Evolutionary conservation across 1,140 invertebrate genomes (phyloP).

Genomic region (Myzus persicae): DNA sequence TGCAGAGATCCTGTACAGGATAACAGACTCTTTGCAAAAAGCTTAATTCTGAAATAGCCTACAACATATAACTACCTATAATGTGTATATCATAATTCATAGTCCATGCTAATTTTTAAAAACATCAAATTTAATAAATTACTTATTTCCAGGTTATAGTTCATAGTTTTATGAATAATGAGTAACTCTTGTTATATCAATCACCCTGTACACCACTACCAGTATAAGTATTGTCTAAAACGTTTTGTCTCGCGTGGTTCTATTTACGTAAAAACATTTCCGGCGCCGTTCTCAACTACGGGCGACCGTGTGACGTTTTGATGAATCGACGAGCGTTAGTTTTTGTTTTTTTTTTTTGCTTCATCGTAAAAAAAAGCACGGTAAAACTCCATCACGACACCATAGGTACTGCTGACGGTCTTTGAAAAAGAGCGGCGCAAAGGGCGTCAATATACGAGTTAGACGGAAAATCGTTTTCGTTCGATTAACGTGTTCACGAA

Average conservation of each 20-base stretch:
- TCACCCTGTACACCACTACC: not conserved
- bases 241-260: not conserved
- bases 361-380: not conserved
- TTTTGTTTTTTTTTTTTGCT: not conserved
- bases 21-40: not conserved
- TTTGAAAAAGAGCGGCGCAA: not conserved
- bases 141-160: not conserved
- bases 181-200: not conserved
- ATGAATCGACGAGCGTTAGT: not conserved
- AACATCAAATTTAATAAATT: not conserved
- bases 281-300: not conserved
- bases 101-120: too few species aligned
- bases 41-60: not conserved
- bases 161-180: not conserved
- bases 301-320: constrained; percentile 14
- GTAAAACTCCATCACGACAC: not conserved
- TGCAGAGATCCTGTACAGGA: too few species aligned
- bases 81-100: too few species aligned
- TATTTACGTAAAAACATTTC: not conserved
- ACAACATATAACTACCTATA: not conserved
- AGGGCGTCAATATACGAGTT: not conserved
- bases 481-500: not conserved
- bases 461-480: not conserved
- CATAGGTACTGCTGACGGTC: not conserved
- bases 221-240: not conserved